Base-by-base conservation (phyloP, 1,140 invertebrate species). In the Hyphantria cunea region DNA sequence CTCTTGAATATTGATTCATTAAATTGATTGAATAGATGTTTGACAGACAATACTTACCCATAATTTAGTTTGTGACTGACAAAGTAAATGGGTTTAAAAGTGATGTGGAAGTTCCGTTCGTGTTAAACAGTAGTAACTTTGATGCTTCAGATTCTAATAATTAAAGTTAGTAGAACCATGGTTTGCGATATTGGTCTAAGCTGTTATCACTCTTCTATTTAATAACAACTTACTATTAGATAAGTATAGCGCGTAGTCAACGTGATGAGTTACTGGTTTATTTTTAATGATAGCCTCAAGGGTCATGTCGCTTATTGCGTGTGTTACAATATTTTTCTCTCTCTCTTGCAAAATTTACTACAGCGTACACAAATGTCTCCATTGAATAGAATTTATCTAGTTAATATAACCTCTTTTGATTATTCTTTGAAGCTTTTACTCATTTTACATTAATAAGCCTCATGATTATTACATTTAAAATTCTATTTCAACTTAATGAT, bases 241-340 rank as follows among this genome's bases (percentile, higher is more conserved):
- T 13, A 94, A 71, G 70, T 94, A 94, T 59, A 90, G 90, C 5
- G 94, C 49, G 66, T 94, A 93, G 53, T 94, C 94, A 0, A 91
- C 91, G 67, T 94, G 94, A 62, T 89, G 64, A 0, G 68, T 70
- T 2, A 71, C 42, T 10, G 41, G 45, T 47, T 42, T 64, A 10
- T 44, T 33, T 9, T 56, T 51, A 15, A 70, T 64, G 6, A 66
- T 3, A 6, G 68, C 41, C 9, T 17, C 10, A 0, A 65, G 6
- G n/a, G n/a, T n/a, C n/a, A n/a, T n/a, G n/a, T n/a, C n/a, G 9
- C 66, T 59, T 5, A 74, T 17, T 0, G 64, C 2, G 6, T 60
- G 15, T 0, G 39, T 45, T 13, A 76, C 58, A 0, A 91, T 4
- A 89, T 88, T 39, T 93, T 91, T 78, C 82, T 77, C 56, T 90